Evolutionary conservation across 2,113 vertebrate species (phyloP).

Genomic region (Irena cyanogastra): DNA sequence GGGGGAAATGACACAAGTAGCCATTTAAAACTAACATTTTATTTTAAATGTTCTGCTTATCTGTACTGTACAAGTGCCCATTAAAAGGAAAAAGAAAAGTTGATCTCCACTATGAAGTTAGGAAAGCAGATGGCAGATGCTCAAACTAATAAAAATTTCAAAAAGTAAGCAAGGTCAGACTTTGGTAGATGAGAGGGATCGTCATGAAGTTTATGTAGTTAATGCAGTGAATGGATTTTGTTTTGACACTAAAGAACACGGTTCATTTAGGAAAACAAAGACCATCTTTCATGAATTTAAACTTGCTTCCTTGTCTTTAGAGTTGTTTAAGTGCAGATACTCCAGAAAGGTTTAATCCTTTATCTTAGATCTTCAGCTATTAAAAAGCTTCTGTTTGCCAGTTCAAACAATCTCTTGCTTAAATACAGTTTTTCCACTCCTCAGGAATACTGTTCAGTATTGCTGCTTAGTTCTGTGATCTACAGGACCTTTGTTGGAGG

Average conservation of each 20-base stretch:
- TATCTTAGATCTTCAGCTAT: slow-evolving; percentile 74
- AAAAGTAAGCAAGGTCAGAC: neutral
- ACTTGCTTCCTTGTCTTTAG: slow-evolving; percentile 56
- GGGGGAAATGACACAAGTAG: neutral
- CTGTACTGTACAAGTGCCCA: neutral
- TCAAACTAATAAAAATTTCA: neutral
- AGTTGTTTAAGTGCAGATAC: slow-evolving; percentile 52
- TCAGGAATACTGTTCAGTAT: slow-evolving; percentile 70
- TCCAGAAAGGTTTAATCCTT: slow-evolving; percentile 63
- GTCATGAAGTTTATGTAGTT: slow-evolving; percentile 4
- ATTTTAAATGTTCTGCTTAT: neutral
- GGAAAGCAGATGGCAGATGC: neutral
- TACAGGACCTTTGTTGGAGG: slow-evolving; percentile 78
- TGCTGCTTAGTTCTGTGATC: slow-evolving; percentile 74
- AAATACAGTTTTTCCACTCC: slow-evolving; percentile 76
- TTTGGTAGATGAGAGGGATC: neutral
- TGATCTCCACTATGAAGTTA: neutral
- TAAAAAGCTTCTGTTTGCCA: slow-evolving; percentile 78
- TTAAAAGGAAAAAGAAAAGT: neutral
- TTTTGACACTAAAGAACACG: slow-evolving; percentile 3
- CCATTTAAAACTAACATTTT: neutral
- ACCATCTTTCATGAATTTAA: slow-evolving; percentile 50
- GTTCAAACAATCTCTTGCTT: slow-evolving; percentile 73
- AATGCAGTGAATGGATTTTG: neutral
- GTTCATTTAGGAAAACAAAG: slow-evolving; percentile 64